Base-by-base conservation (phyloP, 2,797 vertebrate species). In the Tapera naevia region DNA sequence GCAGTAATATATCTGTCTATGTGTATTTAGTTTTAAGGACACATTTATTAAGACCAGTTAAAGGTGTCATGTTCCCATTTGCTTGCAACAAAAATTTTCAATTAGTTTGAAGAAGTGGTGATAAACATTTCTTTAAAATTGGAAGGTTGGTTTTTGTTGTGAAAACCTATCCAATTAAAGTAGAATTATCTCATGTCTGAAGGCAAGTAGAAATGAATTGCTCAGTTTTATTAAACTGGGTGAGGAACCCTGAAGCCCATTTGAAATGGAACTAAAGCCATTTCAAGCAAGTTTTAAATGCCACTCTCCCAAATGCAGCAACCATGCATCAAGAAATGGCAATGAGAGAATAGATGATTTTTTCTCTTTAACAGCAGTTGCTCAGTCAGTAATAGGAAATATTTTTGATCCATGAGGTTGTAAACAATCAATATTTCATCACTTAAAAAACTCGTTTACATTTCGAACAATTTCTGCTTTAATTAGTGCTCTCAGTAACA, bases 381-480 rank as follows among this genome's bases (percentile, higher is more conserved):
- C 62, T 24, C 39, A 66, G 43, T 70, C 57, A 79, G 17, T 71
- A 84, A 88, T 8, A 4, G 27, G n/a, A 85, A 91, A 58, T 51
- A 57, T 17, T 53, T 91, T 73, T 62, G 37, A 91, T 71, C n/a
- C 82, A 57, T 17, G 54, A 76, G 45, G 25, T 70, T 85, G 53
- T 35, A 89, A 87, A 80, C 27, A 86, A 60, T 54, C 80, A 62
- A 2, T 43, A 85, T 57, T 76, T 80, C 41, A 80, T 51, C 53
- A 58, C 30, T 41, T 71, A 79, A 86, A 66, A 91, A 80, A 10
- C 5, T 25, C 11, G 14, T 39, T 78, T 56, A 56, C 9, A 6
- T 70, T 88, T 87, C 64, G 91, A 93, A 75, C 22, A 53, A 88
- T n/a, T 89, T 83, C 61, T 81, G n/a, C 23, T 93, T 80, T 70